phyloP scores from a whole-genome alignment of 2,113 vertebrate species.

The Mungos mungo region DNA sequence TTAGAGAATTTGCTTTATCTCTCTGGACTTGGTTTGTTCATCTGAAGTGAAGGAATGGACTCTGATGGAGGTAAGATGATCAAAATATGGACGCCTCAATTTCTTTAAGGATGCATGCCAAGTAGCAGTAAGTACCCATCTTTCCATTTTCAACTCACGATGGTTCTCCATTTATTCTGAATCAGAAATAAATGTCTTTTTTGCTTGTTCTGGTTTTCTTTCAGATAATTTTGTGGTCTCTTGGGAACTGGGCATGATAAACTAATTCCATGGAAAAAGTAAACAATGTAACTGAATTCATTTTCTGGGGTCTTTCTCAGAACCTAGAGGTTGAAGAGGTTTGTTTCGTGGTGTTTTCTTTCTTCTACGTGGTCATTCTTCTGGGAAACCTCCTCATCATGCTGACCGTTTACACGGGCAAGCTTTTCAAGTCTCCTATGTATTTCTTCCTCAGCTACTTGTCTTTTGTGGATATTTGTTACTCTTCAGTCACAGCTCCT shows the following conservation, averaged over 20 bases:
- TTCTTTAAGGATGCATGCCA: neutral
- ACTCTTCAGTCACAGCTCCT: conserved; percentile 52
- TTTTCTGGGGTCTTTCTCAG: conserved; percentile 64
- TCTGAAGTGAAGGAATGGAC: neutral
- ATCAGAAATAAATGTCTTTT: neutral
- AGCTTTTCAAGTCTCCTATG: conserved; percentile 44
- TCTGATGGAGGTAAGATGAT: neutral
- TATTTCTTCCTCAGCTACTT: conserved; percentile 70
- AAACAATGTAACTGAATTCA: conserved; percentile 56
- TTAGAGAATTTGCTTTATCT: neutral
- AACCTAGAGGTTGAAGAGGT: conserved; percentile 27
- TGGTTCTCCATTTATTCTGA: neutral
- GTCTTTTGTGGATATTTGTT: conserved; percentile 72
- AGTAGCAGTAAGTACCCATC: neutral
- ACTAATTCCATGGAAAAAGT: neutral
- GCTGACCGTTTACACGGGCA: conserved; percentile 19
- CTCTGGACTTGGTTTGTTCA: neutral
- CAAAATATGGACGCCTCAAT: neutral
- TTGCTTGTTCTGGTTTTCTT: neutral
- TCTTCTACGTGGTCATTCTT: conserved; percentile 51
- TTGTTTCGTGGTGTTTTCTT: conserved; percentile 48
- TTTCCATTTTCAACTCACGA: neutral
- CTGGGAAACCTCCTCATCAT: conserved; percentile 66
- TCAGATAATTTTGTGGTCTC: neutral
- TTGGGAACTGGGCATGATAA: neutral